These are phyloP conservation scores for Dicyrtomina minuta DNA, from an alignment of 2,888 invertebrate genomes.

Conservation along the genomic window DNA sequence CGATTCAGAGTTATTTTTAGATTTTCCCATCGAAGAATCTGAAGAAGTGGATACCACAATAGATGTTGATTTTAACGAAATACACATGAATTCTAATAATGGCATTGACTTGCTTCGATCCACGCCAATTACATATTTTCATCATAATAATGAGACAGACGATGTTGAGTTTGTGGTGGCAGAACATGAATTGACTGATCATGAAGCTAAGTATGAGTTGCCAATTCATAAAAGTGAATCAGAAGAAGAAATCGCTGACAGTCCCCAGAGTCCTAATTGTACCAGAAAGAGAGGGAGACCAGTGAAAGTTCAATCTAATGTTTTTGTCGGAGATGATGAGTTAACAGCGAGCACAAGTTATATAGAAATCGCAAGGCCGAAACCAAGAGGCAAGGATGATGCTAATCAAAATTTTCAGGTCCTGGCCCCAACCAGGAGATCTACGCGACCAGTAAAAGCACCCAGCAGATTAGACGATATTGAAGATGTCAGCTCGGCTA, in stretches of 20 bases:
- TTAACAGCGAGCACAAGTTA: no score
- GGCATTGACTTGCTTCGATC: background rate
- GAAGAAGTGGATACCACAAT: constrained; percentile 27
- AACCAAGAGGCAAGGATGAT: no score
- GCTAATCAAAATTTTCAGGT: background rate
- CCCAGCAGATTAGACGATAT: constrained; percentile 32
- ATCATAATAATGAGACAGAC: background rate
- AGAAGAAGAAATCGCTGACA: no score
- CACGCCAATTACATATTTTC: constrained; percentile 11
- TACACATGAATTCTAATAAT: constrained; percentile 19
- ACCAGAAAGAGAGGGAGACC: constrained; percentile 13
- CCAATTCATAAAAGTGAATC: background rate
- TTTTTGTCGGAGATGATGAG: background rate
- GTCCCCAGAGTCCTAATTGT: no score
- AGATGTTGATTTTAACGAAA: constrained; percentile 36
- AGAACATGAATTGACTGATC: background rate
- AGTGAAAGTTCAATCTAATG: constrained; percentile 2
- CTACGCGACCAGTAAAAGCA: constrained; percentile 32
- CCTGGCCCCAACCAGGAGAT: constrained; percentile 18
- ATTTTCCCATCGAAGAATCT: constrained; percentile 36
- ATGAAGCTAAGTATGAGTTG: background rate
- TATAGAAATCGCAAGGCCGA: no score
- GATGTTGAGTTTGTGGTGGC: background rate
- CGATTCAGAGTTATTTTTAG: constrained; percentile 29
- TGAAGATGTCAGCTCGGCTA: constrained; percentile 9